Evolutionary conservation across 1,140 invertebrate species (phyloP), one percentile per base, ranked within the genome.

Genomic region (Zaprionus capensis): DNA sequence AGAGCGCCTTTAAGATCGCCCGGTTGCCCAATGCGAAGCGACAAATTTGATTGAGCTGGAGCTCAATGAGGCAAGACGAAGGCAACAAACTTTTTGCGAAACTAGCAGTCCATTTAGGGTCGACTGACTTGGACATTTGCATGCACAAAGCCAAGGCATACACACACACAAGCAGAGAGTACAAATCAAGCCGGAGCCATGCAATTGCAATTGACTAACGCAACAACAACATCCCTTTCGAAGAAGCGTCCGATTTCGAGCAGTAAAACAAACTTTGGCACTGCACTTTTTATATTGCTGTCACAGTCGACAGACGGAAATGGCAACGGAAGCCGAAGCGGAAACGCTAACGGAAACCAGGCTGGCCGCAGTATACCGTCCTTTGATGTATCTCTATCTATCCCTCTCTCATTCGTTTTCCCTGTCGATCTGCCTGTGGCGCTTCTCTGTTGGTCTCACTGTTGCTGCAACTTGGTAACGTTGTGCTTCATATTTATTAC

Each of bases 401-500:
- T n/a, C 41, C 12, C 26, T 3, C 22, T 7, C 22, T 15, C 15
- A 0, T 12, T 14, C 51, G 2, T 7, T 49, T 12, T 51, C 24
- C 9, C 12, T 26, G 24, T 17, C n/a, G 41, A 46, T 46, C 41
- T 46, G 41, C 41, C 41, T 57, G 55, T 57, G 12, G 17, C 63
- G 20, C 53, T 51, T 15, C 26, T 17, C 49, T 36, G n/a, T 57
- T 59, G 38, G 11, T 38, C 12, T 38, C 36, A 14, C 12, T 38
- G 36, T 38, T 17, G 15, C 38, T 65, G 68, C 74, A 76, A 76
- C 62, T 76, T 76, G 68, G 68, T 61, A 76, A 76, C 73, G 73
- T 66, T 76, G 61, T 71, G 62, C 74, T 76, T 72, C 41, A 76
- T 79, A 86, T 73, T 86, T 80, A 86, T 76, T 76, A 70, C 76